A percentile compares a stretch with the other conserved stretches of the same genome.
phyloP scores from a whole-genome alignment of 2,113 vertebrate species.

The Zapornia atra region DNA sequence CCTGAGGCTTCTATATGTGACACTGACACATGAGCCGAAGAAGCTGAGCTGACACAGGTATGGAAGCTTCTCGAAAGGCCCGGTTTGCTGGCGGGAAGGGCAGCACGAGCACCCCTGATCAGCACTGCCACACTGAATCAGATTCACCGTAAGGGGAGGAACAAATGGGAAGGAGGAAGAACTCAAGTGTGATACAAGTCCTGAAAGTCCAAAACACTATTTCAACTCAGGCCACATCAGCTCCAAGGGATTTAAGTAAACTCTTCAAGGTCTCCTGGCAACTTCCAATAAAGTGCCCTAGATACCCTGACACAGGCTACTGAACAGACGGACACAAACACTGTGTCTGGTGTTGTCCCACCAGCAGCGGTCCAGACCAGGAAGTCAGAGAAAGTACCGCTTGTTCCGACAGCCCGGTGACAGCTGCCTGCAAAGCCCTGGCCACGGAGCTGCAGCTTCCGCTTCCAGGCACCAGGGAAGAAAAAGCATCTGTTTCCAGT shows the following conservation, averaged over 20 bases:
- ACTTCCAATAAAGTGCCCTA: neutral
- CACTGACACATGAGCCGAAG: rapidly evolving
- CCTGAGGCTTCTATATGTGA: neutral
- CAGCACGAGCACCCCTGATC: neutral
- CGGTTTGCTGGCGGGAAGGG: neutral
- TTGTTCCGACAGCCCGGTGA: neutral
- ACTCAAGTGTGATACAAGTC: neutral
- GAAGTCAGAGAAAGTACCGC: neutral
- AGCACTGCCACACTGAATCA: neutral
- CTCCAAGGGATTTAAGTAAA: neutral
- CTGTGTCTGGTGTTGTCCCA: neutral
- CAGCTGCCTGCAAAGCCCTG: neutral
- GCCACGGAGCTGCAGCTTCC: neutral
- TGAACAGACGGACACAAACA: neutral
- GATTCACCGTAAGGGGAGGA: neutral
- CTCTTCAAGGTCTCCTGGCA: neutral
- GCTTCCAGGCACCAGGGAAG: neutral
- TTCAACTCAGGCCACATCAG: rapidly evolving
- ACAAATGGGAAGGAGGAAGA: neutral
- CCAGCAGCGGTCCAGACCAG: neutral
- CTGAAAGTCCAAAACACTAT: neutral
- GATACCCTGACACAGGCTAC: neutral
- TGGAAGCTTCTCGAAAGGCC: neutral
- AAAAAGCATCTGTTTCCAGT: neutral
- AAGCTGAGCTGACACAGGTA: neutral